Conservation (phyloP, 1,140 invertebrate species). For the Lasaia peninsularis region DNA sequence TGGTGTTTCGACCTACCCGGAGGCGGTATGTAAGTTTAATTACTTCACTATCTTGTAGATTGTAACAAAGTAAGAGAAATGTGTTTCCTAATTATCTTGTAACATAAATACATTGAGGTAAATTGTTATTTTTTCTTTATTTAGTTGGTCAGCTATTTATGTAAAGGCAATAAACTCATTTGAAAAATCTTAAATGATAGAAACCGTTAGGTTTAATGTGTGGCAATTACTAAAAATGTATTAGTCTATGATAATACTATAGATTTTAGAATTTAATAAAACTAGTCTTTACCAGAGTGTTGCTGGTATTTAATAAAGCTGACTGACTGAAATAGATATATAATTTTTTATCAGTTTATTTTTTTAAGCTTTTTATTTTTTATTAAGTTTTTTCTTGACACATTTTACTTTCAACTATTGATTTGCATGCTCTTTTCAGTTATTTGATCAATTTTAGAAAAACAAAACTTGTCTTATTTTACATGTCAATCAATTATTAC, state of each 20-base stretch:
- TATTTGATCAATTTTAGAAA: no score
- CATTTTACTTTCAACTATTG: no score
- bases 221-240: not conserved
- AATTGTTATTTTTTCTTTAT: not conserved
- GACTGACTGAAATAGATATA: no score
- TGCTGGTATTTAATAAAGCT: not conserved
- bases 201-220: not conserved
- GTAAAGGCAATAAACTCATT: not conserved
- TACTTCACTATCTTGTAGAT: conserved; percentile 6
- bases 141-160: not conserved
- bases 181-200: not conserved
- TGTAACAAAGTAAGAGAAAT: conserved; percentile 1
- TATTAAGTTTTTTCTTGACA: no score
- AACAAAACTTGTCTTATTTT: no score
- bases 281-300: not conserved
- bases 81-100: no score
- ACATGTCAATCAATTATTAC: not conserved
- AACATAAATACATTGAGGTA: no score
- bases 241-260: not conserved
- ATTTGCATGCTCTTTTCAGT: no score
- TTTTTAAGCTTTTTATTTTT: no score
- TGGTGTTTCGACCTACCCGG: conserved; percentile 42
- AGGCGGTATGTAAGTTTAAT: conserved; percentile 48
- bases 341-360: no score
- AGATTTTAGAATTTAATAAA: not conserved